These are phyloP conservation scores for Erannis defoliaria DNA, from an alignment of 2,888 invertebrate species.

Conservation along the genomic window DNA sequence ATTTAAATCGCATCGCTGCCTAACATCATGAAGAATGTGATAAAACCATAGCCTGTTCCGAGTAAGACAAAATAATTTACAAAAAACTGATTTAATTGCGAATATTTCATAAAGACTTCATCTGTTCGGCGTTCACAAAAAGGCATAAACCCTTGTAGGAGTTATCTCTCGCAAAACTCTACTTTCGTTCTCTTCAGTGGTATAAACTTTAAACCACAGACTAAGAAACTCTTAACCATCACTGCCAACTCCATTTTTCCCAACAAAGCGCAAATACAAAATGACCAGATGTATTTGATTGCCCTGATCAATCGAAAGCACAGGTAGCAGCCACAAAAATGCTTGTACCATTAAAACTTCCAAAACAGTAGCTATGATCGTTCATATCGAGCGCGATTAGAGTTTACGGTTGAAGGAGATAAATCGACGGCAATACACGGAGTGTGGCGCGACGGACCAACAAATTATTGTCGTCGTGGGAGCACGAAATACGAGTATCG, in stretches of 20 bases:
- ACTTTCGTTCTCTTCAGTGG: too few relatives aligned
- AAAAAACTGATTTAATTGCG: too few relatives aligned
- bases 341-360: conserved; percentile 47
- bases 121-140: too few relatives aligned
- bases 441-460: conserved; percentile 75
- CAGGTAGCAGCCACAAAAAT: conserved; percentile 18
- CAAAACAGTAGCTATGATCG: conserved; percentile 59
- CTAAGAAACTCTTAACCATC: not conserved
- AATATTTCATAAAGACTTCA: too few relatives aligned
- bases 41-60: too few relatives aligned
- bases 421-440: conserved; percentile 71
- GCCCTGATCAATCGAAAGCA: conserved; percentile 14
- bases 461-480: conserved; percentile 83
- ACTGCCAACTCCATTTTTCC: not conserved
- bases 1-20: too few relatives aligned
- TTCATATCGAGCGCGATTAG: conserved; percentile 69
- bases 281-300: conserved; percentile 18
- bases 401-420: conserved; percentile 70
- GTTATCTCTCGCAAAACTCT: too few relatives aligned
- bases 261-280: conserved; percentile 8
- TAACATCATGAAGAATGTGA: too few relatives aligned
- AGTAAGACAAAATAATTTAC: too few relatives aligned
- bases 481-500: conserved; percentile 71
- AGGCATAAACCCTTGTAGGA: too few relatives aligned
- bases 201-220: too few relatives aligned